phyloP scores from a whole-genome alignment of 2,888 invertebrate species.

The Scaptomyza polygonia region DNA sequence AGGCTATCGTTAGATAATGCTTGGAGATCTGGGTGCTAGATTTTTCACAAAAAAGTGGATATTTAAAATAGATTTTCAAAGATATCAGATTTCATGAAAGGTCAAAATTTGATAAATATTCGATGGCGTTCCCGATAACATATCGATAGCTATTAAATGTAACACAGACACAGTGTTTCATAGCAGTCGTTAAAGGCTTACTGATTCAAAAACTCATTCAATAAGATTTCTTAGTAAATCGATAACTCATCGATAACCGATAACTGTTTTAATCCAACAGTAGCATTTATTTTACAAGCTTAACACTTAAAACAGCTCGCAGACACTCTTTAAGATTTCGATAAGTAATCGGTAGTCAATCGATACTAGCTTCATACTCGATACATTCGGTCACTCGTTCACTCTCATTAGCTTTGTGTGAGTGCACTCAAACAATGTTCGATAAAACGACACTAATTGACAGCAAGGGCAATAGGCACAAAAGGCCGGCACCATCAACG shows the following conservation, averaged over 20 bases:
- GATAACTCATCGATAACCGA: background rate
- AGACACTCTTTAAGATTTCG: background rate
- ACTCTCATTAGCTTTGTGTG: constrained; percentile 42
- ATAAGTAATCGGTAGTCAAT: background rate
- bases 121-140: background rate
- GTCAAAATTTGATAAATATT: constrained; percentile 1
- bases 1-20: background rate
- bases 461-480: constrained; percentile 73
- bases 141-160: constrained; percentile 2
- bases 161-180: too few species aligned
- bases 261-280: too few species aligned
- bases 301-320: background rate
- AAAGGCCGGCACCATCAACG: constrained; percentile 46
- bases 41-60: background rate
- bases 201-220: too few species aligned
- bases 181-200: too few species aligned
- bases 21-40: background rate
- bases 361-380: background rate
- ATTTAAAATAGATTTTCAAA: background rate
- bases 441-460: constrained; percentile 74
- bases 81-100: too few species aligned
- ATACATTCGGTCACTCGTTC: constrained; percentile 19
- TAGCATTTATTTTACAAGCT: background rate
- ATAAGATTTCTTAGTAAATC: too few species aligned
- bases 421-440: constrained; percentile 67